Conservation (phyloP, 2,888 invertebrate species). For the Trileptium ribeirensis region DNA sequence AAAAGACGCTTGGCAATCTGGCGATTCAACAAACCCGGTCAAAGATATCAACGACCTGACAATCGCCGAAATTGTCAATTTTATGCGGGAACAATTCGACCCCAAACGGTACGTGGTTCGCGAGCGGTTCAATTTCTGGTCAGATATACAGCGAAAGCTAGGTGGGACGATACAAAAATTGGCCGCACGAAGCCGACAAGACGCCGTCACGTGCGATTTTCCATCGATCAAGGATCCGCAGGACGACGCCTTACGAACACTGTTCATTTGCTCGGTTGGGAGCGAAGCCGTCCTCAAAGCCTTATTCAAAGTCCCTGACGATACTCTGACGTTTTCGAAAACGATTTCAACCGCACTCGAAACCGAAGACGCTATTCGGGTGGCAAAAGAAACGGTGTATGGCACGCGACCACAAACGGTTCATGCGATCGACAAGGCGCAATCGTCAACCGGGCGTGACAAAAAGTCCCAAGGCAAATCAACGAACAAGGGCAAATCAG, state of each 20-base stretch:
- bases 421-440: not conserved
- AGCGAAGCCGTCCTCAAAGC: conserved; percentile 33
- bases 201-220: conserved; percentile 31
- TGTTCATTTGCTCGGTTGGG: conserved; percentile 31
- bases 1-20: not conserved
- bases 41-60: not conserved
- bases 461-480: not conserved
- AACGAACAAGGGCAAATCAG: not conserved
- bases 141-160: conserved; percentile 27
- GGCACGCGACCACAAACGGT: not conserved
- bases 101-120: not conserved
- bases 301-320: conserved; percentile 32
- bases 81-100: not conserved
- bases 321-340: conserved; percentile 3
- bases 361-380: not conserved
- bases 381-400: not conserved
- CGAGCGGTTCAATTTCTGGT: conserved; percentile 31
- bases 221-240: conserved; percentile 33
- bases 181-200: conserved; percentile 31
- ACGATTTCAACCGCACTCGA: not conserved
- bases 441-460: not conserved
- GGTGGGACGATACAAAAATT: conserved; percentile 31
- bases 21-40: not conserved
- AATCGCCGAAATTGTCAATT: not conserved
- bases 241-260: conserved; percentile 33